phyloP scores from a whole-genome alignment of 2,797 vertebrate species.

The Sparidentex hasta region DNA sequence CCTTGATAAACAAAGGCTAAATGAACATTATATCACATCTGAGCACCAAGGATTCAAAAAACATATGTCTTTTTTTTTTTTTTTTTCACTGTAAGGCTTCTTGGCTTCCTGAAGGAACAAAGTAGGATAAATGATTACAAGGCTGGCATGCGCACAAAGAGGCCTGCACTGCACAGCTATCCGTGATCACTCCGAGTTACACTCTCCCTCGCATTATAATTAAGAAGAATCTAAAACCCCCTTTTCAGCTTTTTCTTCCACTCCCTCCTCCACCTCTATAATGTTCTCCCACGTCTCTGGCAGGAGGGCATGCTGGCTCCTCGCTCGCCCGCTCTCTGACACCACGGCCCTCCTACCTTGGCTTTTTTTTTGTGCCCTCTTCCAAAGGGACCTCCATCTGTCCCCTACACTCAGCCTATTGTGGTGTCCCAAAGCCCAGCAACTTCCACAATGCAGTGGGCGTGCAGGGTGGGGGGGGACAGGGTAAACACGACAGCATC shows the following conservation, averaged over 20 bases:
- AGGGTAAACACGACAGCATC: constrained; percentile 89
- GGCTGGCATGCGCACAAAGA: constrained; percentile 1
- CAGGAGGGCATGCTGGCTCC: constrained; percentile 55
- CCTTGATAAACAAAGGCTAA: constrained; percentile 17
- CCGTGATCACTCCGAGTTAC: constrained; percentile 7
- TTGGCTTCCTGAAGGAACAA: background rate
- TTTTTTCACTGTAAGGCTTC: background rate
- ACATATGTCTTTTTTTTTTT: background rate
- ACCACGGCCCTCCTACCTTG: constrained; percentile 83
- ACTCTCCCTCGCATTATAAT: constrained; percentile 66
- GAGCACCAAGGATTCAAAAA: background rate
- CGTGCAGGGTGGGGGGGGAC: constrained; percentile 79
- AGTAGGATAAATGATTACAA: background rate
- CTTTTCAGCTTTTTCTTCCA: constrained; percentile 59
- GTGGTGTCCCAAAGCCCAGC: constrained; percentile 84
- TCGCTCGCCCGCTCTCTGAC: constrained; percentile 66
- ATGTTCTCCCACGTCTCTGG: constrained; percentile 62
- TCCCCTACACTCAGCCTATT: constrained; percentile 86
- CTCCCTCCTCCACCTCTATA: constrained; percentile 66
- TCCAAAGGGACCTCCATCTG: constrained; percentile 88
- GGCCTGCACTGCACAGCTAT: constrained; percentile 14
- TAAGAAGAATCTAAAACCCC: constrained; percentile 38
- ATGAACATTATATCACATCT: constrained; percentile 6
- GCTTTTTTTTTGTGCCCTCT: constrained; percentile 82
- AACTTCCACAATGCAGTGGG: constrained; percentile 88